Conservation (phyloP, 1,140 invertebrate genomes). For the Chlorops oryzae region DNA sequence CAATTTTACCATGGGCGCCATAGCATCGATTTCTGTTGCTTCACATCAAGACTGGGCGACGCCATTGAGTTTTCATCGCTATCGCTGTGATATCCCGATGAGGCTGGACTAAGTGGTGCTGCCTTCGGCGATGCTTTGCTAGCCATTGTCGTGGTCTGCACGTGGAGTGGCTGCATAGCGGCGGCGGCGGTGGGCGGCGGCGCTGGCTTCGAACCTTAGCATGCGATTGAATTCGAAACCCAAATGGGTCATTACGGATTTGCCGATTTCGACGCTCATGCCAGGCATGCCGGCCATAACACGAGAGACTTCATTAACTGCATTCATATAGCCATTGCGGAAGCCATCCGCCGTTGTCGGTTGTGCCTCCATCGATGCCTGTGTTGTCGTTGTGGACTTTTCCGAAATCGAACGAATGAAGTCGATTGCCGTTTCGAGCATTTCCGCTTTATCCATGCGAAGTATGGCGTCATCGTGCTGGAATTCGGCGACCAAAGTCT, state of each 20-base stretch:
- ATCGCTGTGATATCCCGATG: slow-evolving; percentile 43
- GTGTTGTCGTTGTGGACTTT: slow-evolving; percentile 21
- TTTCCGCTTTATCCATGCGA: slow-evolving; percentile 95
- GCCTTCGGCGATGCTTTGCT: slow-evolving; percentile 14
- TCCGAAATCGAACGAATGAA: slow-evolving; percentile 71
- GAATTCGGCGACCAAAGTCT: slow-evolving; percentile 84
- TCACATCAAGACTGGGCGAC: slow-evolving; percentile 18
- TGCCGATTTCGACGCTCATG: slow-evolving; percentile 76
- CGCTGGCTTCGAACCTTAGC: slow-evolving; percentile 22
- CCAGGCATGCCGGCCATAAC: slow-evolving; percentile 76
- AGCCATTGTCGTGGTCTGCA: neutral
- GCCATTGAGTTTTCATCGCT: slow-evolving; percentile 20
- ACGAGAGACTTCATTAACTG: slow-evolving; percentile 84
- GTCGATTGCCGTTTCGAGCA: slow-evolving; percentile 84
- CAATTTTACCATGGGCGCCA: slow-evolving; percentile 69
- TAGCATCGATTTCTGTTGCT: slow-evolving; percentile 48
- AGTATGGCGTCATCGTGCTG: slow-evolving; percentile 85
- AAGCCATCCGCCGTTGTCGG: slow-evolving; percentile 60
- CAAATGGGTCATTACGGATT: slow-evolving; percentile 80
- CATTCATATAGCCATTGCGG: slow-evolving; percentile 84
- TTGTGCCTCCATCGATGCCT: slow-evolving; percentile 48
- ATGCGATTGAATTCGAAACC: slow-evolving; percentile 74
- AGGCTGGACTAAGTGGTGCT: slow-evolving; percentile 33
- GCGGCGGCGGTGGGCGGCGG: slow-evolving; percentile 4
- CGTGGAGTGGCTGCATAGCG: slow-evolving; percentile 8